Conservation (phyloP, 2,888 invertebrate species). For the Patella depressa region DNA sequence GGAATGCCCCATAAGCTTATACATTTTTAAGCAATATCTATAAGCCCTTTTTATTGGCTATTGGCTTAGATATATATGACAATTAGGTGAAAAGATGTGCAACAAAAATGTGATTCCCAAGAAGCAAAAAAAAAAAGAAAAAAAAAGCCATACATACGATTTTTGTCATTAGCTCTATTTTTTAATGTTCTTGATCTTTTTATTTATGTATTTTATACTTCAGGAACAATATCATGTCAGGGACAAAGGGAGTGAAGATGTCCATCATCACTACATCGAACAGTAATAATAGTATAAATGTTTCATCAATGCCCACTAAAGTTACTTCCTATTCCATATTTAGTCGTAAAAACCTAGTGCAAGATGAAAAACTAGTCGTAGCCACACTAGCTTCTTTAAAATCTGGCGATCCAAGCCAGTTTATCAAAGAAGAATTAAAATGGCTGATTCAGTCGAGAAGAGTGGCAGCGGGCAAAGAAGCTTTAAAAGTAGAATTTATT, state of each 20-base stretch:
- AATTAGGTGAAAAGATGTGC: no score
- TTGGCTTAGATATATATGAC: no score
- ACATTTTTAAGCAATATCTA: no score
- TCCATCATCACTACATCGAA: not conserved
- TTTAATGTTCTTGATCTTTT: no score
- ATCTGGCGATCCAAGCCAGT: conserved; percentile 41
- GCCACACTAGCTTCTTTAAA: conserved; percentile 48
- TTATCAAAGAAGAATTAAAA: conserved; percentile 56
- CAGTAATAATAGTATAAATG: not conserved
- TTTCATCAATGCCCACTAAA: not conserved
- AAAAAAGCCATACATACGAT: no score
- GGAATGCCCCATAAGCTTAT: no score
- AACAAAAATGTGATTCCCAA: no score
- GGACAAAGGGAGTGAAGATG: not conserved
- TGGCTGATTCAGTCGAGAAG: conserved; percentile 52
- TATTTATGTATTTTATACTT: no score
- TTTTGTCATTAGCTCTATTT: no score
- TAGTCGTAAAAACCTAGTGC: conserved; percentile 20
- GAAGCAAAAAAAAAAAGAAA: no score
- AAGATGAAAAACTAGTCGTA: conserved; percentile 47
- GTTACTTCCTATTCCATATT: not conserved
- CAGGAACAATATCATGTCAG: not conserved
- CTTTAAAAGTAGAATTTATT: conserved; percentile 44
- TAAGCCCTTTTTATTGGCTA: no score
- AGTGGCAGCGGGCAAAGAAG: conserved; percentile 54